Percentiles rank a stretch among this genome's conserved stretches.
Conservation (phyloP, 2,888 invertebrate species). For the Spisula subtruncata region DNA sequence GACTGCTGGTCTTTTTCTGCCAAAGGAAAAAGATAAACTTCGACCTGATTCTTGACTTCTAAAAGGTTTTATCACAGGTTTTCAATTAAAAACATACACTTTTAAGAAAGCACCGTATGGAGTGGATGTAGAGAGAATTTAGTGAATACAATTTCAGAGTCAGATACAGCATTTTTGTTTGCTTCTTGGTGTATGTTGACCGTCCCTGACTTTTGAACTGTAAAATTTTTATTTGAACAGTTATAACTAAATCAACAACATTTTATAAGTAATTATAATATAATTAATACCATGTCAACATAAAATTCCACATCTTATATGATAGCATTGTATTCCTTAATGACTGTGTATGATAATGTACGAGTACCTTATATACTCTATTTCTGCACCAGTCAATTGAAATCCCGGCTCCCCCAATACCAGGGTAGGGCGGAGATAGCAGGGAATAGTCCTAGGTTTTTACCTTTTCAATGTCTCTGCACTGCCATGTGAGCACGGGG, state of each 20-base stretch:
- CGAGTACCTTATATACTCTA: neutral
- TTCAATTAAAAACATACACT: neutral
- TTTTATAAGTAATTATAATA: neutral
- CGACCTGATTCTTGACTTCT: neutral
- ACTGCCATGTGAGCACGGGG: too few relatives aligned
- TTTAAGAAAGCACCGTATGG: neutral
- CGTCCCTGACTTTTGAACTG: neutral
- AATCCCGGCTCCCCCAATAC: too few relatives aligned
- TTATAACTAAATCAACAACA: slow-evolving; percentile 6
- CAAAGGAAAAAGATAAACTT: neutral
- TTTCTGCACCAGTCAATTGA: too few relatives aligned
- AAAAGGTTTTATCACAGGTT: neutral
- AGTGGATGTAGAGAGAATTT: neutral
- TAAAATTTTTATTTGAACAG: neutral
- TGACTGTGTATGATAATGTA: neutral
- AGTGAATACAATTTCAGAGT: neutral
- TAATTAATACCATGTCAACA: slow-evolving; percentile 24
- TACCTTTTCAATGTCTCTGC: too few relatives aligned
- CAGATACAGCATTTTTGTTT: neutral
- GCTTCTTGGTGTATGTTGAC: neutral
- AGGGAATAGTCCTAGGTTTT: too few relatives aligned
- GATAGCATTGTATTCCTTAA: neutral
- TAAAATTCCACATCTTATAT: neutral
- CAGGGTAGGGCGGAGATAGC: too few relatives aligned
- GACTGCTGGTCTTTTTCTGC: neutral